These are phyloP conservation scores for Drosophila bifasciata DNA, from an alignment of 1,140 invertebrate genomes.

Conservation along the genomic window DNA sequence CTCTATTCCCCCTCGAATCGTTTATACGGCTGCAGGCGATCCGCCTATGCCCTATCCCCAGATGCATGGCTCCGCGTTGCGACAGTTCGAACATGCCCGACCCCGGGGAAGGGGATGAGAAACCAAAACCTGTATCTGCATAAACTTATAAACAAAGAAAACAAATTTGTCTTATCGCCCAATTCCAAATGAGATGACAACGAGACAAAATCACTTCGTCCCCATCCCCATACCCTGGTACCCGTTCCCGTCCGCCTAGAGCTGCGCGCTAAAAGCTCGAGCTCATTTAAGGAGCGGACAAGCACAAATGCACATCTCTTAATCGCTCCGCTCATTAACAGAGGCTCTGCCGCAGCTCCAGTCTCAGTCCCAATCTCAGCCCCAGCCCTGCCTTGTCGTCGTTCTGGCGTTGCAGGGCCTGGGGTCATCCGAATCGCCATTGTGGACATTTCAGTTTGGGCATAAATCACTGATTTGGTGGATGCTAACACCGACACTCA, in stretches of 20 bases:
- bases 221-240: neutral
- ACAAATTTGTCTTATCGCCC: slow-evolving; percentile 83
- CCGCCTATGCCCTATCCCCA: slow-evolving; percentile 30
- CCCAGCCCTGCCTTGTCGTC: neutral
- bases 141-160: slow-evolving; percentile 83
- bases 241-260: slow-evolving; percentile 11
- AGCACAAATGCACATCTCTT: slow-evolving; percentile 83
- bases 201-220: slow-evolving; percentile 73
- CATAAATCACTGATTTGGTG: slow-evolving; percentile 53
- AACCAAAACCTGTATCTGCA: slow-evolving; percentile 71
- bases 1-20: slow-evolving; percentile 20
- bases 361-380: neutral
- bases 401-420: slow-evolving; percentile 16
- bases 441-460: slow-evolving; percentile 56
- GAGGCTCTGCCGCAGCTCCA: neutral
- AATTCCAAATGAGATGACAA: slow-evolving; percentile 83
- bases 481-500: slow-evolving; percentile 28
- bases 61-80: neutral
- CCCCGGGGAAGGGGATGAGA: slow-evolving; percentile 16
- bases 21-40: slow-evolving; percentile 1
- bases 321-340: slow-evolving; percentile 82
- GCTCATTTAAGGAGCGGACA: slow-evolving; percentile 82
- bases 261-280: slow-evolving; percentile 76
- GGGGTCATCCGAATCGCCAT: slow-evolving; percentile 54
- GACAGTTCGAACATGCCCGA: slow-evolving; percentile 16